These are phyloP conservation scores for Mythimna ferrago DNA, from an alignment of 2,888 invertebrate genomes.

Conservation along the genomic window DNA sequence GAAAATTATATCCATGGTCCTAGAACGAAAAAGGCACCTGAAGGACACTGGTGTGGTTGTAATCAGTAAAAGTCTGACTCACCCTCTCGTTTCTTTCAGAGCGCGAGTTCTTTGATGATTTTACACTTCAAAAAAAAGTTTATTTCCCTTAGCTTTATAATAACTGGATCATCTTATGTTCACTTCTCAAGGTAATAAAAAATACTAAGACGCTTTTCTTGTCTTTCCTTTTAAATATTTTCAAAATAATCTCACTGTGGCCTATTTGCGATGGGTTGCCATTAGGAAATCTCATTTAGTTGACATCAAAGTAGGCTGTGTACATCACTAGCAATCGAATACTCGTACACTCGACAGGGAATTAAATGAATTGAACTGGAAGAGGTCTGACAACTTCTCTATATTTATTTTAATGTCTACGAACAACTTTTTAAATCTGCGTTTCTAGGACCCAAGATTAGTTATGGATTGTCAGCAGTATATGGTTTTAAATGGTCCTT, in stretches of 20 bases:
- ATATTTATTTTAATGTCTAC: too few relatives aligned
- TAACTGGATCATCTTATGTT: conserved; percentile 13
- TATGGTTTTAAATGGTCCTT: too few relatives aligned
- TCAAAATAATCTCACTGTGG: conserved; percentile 52
- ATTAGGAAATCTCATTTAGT: conserved; percentile 73
- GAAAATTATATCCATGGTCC: too few relatives aligned
- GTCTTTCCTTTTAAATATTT: conserved; percentile 24
- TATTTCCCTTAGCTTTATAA: background rate
- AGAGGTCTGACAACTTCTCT: background rate
- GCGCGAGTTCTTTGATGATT: too few relatives aligned
- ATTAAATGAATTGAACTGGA: conserved; percentile 18
- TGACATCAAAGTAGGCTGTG: conserved; percentile 71
- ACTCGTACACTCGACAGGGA: conserved; percentile 52
- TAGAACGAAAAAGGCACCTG: too few relatives aligned
- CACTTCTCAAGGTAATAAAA: conserved; percentile 21
- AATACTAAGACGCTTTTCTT: background rate
- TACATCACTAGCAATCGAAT: conserved; percentile 76
- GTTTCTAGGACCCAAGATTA: too few relatives aligned
- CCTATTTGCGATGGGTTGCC: conserved; percentile 60
- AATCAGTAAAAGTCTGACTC: too few relatives aligned
- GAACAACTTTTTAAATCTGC: too few relatives aligned
- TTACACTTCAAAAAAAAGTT: too few relatives aligned
- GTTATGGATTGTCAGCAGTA: too few relatives aligned
- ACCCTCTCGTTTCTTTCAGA: too few relatives aligned
- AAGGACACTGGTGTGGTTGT: too few relatives aligned